Evolutionary conservation across 2,797 vertebrate genomes (phyloP), one percentile per base, ranked within the genome.

Genomic region (Eleutherodactylus coqui): DNA sequence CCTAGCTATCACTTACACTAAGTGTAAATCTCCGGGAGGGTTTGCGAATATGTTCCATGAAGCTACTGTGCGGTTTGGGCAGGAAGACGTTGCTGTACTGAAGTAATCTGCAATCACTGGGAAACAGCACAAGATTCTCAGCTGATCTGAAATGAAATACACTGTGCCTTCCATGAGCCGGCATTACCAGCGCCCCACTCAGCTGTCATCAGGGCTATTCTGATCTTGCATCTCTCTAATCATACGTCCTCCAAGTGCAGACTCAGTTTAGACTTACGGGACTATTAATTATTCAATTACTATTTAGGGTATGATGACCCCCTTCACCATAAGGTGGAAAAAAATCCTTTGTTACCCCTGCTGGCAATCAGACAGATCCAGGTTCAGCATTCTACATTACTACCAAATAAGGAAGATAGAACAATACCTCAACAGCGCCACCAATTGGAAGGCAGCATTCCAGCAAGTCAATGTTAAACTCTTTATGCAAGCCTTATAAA

Each of bases 1-100:
- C 85, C 43, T 29, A 75, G 55, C 67, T 80, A 81, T 86, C 78
- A 86, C 55, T 86, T 86, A 86, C 70, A 53, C 55, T 81, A 86
- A 86, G 75, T 75, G 69, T 49, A 67, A 85, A 80, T 85, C 77
- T 80, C 77, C 77, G 41, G 84, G n/a, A 75, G 67, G 77, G 75
- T 75, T 78, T 80, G 13, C 62, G 47, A 79, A 53, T 85, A 80
- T 85, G 84, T 80, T 85, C 67, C 76, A 75, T 85, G 84, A 72
- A 53, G 76, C 84, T 85, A 60, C 76, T 72, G 76, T 85, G 84
- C 32, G 84, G 84, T 85, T 80, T 86, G 58, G 79, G 67, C 51
- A 80, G 51, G 85, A 75, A 75, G 79, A 82, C 49, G 38, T 73
- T 82, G 43, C 78, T 75, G 41, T 64, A 29, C 70, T 81, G 9